phyloP scores from a whole-genome alignment of 2,113 vertebrate species.

The Pygathrix nemaeus region DNA sequence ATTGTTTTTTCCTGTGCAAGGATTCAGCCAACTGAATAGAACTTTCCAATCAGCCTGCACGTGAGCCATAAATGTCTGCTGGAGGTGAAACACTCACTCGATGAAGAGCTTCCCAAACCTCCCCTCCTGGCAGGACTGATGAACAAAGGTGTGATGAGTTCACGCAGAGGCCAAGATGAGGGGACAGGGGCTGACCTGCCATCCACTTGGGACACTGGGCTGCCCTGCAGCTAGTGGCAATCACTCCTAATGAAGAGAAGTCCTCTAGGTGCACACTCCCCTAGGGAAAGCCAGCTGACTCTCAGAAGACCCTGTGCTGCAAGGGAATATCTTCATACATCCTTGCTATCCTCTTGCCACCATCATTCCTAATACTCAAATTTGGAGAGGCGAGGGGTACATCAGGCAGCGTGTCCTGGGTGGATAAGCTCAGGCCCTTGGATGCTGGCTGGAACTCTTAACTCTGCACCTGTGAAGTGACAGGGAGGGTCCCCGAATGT shows the following conservation, averaged over 20 bases:
- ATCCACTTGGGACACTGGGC: neutral
- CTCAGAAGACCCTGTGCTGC: rapidly evolving
- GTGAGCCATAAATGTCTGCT: neutral
- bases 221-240: neutral
- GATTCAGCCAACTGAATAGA: neutral
- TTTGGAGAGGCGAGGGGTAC: neutral
- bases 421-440: neutral
- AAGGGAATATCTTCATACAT: neutral
- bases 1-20: neutral
- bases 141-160: neutral
- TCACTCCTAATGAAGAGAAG: neutral
- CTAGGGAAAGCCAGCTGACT: too few relatives aligned
- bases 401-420: rapidly evolving
- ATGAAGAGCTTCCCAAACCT: too few relatives aligned
- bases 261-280: neutral
- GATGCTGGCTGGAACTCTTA: neutral
- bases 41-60: neutral
- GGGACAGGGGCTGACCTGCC: neutral
- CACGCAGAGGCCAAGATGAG: neutral
- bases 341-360: neutral
- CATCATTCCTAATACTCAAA: too few relatives aligned
- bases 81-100: too few relatives aligned
- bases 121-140: neutral
- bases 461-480: neutral
- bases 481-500: neutral